Evolutionary conservation across 2,888 invertebrate species (phyloP).

Genomic region (Salticus scenicus): DNA sequence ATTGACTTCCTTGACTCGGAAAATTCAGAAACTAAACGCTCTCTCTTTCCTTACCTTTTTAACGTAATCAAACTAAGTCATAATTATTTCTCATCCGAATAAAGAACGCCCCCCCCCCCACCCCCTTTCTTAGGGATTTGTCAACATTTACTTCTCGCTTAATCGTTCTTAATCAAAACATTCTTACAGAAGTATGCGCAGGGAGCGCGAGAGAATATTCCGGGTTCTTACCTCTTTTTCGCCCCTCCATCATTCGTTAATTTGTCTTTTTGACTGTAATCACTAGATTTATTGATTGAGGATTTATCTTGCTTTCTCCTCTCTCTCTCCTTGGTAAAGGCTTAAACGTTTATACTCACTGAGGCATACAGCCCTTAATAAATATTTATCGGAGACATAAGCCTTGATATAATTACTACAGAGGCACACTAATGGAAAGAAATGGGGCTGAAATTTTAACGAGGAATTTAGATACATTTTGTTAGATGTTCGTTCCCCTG

Average conservation of each 20-base stretch:
- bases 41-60: too few species aligned
- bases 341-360: background rate
- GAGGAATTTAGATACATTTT: background rate
- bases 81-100: too few species aligned
- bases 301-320: too few species aligned
- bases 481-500: too few species aligned
- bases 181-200: background rate
- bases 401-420: background rate
- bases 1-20: too few species aligned
- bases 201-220: background rate
- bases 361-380: background rate
- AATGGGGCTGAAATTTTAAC: background rate
- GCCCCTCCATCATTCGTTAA: background rate
- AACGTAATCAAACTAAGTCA: too few species aligned
- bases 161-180: background rate
- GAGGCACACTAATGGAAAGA: background rate
- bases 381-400: conserved; percentile 1
- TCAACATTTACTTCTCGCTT: too few species aligned
- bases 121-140: too few species aligned
- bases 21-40: too few species aligned
- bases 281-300: conserved; percentile 4
- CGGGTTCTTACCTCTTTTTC: background rate
- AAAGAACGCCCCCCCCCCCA: too few species aligned
- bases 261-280: conserved; percentile 15
- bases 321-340: background rate